Evolutionary conservation across 2,797 vertebrate species (phyloP).

Genomic region (Galaxias olidus): DNA sequence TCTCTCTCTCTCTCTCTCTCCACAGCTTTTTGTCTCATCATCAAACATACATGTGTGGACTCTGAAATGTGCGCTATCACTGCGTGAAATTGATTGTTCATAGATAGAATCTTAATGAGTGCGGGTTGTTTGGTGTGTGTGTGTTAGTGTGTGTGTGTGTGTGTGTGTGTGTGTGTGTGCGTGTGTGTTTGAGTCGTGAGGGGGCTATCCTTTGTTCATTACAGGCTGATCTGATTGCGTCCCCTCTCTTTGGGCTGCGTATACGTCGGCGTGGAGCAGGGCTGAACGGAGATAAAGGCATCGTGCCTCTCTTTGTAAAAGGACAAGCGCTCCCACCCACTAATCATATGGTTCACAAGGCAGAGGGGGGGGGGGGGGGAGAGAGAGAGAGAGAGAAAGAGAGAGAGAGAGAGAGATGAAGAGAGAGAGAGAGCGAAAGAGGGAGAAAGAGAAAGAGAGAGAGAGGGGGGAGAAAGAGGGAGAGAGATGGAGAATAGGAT

Average conservation of each 20-base stretch:
- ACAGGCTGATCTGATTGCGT: background rate
- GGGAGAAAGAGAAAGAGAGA: background rate
- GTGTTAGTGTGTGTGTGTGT: background rate
- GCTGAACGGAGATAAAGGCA: background rate
- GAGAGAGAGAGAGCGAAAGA: background rate
- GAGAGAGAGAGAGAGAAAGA: background rate
- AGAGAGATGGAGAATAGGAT: background rate
- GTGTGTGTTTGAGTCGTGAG: background rate
- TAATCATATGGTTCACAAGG: conserved; percentile 11
- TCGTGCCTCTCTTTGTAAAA: conserved; percentile 1
- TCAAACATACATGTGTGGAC: background rate
- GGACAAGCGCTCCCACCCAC: conserved; percentile 10
- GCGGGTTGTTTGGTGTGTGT: too few species aligned
- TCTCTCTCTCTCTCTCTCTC: background rate
- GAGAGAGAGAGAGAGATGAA: background rate
- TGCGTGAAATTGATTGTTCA: too few species aligned
- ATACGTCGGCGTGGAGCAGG: background rate
- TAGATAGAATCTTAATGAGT: too few species aligned
- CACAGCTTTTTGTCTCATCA: background rate
- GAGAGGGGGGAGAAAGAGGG: background rate
- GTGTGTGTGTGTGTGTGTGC: background rate
- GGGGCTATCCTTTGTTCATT: background rate
- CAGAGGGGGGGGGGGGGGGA: background rate
- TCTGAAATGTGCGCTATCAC: too few species aligned
- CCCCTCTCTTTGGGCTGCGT: background rate